Evolutionary conservation across 2,797 vertebrate species (phyloP).

Genomic region (Cottoperca gobio): DNA sequence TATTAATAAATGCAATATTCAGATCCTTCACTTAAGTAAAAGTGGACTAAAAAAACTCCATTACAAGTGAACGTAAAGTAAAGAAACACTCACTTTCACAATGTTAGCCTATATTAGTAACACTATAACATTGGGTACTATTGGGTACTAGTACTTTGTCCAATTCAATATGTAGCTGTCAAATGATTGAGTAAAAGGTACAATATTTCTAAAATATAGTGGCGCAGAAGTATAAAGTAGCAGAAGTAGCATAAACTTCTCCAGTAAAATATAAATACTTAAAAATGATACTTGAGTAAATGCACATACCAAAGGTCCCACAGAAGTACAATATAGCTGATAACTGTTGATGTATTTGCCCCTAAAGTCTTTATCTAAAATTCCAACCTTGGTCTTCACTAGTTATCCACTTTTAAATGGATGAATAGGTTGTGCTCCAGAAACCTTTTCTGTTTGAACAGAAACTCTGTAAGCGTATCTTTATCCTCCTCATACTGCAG

Average conservation of each 20-base stretch:
- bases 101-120: background rate
- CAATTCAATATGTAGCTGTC: background rate
- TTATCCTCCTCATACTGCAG: slow-evolving; percentile 30
- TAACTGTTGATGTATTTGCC: background rate
- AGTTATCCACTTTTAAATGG: background rate
- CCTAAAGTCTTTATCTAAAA: background rate
- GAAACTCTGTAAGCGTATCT: slow-evolving; percentile 39
- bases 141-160: background rate
- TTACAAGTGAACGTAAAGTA: no score
- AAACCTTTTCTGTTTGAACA: slow-evolving; percentile 11
- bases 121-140: no score
- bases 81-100: background rate
- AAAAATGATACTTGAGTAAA: background rate
- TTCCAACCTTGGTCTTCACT: background rate
- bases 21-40: background rate
- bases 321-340: background rate
- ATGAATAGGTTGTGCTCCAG: background rate
- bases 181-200: background rate
- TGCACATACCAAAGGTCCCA: background rate
- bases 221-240: background rate
- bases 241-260: background rate
- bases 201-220: background rate
- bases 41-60: no score
- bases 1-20: background rate
- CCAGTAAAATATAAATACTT: background rate